These are phyloP conservation scores for Gasteruption jaculator DNA, from an alignment of 2,888 invertebrate genomes.

Conservation along the genomic window DNA sequence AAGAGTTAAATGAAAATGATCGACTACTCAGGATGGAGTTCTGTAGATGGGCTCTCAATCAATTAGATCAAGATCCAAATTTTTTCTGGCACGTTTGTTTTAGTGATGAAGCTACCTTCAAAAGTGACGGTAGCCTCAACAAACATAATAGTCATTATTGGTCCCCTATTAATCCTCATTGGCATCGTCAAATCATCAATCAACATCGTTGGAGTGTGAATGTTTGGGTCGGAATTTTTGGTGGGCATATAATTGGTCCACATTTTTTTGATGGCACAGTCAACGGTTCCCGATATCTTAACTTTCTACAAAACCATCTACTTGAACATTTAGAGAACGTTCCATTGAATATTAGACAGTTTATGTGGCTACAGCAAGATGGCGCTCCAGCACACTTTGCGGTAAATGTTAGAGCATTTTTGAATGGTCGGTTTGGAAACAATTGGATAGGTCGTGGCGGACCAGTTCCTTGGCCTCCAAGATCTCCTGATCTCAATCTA, in stretches of 20 bases:
- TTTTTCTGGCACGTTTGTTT: slow-evolving; percentile 25
- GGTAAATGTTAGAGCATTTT: slow-evolving; percentile 8
- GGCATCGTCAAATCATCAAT: slow-evolving; percentile 22
- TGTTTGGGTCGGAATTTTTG: slow-evolving; percentile 22
- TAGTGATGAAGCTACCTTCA: slow-evolving; percentile 31
- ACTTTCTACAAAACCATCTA: slow-evolving; percentile 20
- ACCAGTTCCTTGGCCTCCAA: slow-evolving; percentile 12
- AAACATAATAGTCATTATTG: slow-evolving; percentile 32
- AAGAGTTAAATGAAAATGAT: slow-evolving; percentile 7
- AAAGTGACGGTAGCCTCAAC: slow-evolving; percentile 27
- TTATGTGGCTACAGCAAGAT: slow-evolving; percentile 14
- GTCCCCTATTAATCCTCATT: slow-evolving; percentile 30
- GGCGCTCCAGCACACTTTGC: slow-evolving; percentile 14
- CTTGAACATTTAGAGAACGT: slow-evolving; percentile 22
- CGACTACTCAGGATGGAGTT: slow-evolving; percentile 10
- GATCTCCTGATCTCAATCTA: slow-evolving; percentile 24
- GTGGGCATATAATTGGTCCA: slow-evolving; percentile 18
- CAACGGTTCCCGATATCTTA: slow-evolving; percentile 18
- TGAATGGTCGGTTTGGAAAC: slow-evolving; percentile 3
- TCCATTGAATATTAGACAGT: slow-evolving; percentile 13
- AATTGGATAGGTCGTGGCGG: slow-evolving; percentile 12
- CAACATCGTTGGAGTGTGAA: slow-evolving; percentile 27
- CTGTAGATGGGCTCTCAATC: slow-evolving; percentile 14
- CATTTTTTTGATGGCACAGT: slow-evolving; percentile 19
- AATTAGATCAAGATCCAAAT: slow-evolving; percentile 13